Percentiles rank a stretch among this genome's conserved stretches.
Evolutionary conservation across 2,797 vertebrate genomes (phyloP).

Genomic region (Pipistrellus pipistrellus): DNA sequence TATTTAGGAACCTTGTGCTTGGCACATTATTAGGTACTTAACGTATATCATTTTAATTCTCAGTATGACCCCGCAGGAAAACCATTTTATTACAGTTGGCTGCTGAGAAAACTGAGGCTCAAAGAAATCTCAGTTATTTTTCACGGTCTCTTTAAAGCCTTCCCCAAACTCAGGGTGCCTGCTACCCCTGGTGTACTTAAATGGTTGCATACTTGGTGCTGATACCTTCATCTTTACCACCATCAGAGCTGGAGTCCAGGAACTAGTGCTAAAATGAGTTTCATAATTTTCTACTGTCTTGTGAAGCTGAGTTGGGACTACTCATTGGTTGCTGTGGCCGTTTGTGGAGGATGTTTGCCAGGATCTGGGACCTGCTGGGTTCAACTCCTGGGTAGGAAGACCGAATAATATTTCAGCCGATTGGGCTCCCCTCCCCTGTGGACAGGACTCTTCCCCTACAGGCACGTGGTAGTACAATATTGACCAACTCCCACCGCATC

Average conservation of each 20-base stretch:
- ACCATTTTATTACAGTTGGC: background rate
- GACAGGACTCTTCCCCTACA: background rate
- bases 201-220: background rate
- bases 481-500: background rate
- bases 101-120: background rate
- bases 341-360: background rate
- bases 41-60: background rate
- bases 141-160: background rate
- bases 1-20: background rate
- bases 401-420: background rate
- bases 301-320: background rate
- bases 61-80: background rate
- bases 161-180: background rate
- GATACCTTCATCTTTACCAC: accelerated
- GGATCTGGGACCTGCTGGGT: background rate
- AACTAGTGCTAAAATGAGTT: background rate
- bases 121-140: background rate
- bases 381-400: background rate
- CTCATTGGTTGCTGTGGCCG: background rate
- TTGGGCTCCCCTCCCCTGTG: background rate
- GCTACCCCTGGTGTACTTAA: background rate
- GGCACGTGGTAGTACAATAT: background rate
- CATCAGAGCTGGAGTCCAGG: background rate
- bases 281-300: background rate
- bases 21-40: background rate